Percentiles rank a stretch among this genome's conserved stretches.
Conservation (phyloP, 2,113 vertebrate species). For the Anhinga rufa region DNA sequence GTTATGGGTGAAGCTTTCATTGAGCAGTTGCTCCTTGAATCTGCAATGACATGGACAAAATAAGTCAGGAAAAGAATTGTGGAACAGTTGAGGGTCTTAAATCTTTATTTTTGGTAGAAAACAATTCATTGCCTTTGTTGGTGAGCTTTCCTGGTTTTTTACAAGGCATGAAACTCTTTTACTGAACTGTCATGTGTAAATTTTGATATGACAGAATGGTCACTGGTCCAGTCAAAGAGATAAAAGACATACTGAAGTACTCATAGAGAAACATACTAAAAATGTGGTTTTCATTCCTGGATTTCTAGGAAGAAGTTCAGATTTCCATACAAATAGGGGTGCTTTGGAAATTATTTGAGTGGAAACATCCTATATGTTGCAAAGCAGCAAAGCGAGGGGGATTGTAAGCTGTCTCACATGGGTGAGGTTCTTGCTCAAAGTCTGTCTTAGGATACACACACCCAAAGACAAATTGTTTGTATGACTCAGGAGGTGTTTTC, state of each 20-base stretch:
- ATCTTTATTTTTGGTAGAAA: background rate
- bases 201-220: background rate
- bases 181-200: background rate
- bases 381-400: background rate
- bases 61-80: background rate
- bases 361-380: background rate
- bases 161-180: background rate
- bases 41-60: background rate
- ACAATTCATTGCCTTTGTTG: background rate
- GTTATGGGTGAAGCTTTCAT: background rate
- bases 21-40: background rate
- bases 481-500: background rate
- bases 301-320: background rate
- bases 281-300: background rate
- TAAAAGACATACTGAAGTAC: background rate
- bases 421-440: background rate
- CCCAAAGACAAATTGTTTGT: background rate
- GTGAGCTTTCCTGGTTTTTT: background rate
- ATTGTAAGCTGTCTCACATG: accelerated
- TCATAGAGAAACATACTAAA: background rate
- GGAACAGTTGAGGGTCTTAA: background rate
- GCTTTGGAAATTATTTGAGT: background rate
- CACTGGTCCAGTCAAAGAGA: background rate
- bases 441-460: background rate
- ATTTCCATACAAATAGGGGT: background rate